These are phyloP conservation scores for Erynnis tages DNA, from an alignment of 2,888 invertebrate species.

Conservation along the genomic window DNA sequence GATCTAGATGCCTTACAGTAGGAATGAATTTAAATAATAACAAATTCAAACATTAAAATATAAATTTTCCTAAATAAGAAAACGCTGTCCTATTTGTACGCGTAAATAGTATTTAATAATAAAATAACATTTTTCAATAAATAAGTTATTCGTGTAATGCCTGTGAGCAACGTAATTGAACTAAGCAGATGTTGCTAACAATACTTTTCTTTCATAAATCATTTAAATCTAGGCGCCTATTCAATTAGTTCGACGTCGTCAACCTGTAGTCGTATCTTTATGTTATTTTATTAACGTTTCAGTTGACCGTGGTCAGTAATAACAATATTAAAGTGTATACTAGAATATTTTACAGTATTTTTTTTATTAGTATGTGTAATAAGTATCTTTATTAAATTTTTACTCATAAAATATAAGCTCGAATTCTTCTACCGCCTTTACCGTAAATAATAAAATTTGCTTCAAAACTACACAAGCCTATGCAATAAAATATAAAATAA, in stretches of 20 bases:
- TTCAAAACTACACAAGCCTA: too few relatives aligned
- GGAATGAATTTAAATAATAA: slow-evolving; percentile 31
- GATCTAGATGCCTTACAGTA: slow-evolving; percentile 61
- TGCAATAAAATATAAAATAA: too few relatives aligned
- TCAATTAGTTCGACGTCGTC: neutral
- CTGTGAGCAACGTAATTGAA: neutral
- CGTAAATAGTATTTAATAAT: slow-evolving; percentile 9
- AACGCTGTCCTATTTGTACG: slow-evolving; percentile 30
- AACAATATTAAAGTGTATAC: neutral
- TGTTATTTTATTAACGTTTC: too few relatives aligned
- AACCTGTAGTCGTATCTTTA: neutral
- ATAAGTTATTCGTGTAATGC: slow-evolving; percentile 15
- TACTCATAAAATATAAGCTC: too few relatives aligned
- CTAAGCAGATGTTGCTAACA: neutral
- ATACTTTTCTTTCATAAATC: neutral
- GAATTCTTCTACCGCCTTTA: too few relatives aligned
- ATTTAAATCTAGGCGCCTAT: neutral
- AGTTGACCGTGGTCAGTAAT: too few relatives aligned
- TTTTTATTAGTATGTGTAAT: too few relatives aligned
- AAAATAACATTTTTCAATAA: neutral
- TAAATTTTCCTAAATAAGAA: slow-evolving; percentile 32
- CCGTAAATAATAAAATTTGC: too few relatives aligned
- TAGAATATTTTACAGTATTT: neutral
- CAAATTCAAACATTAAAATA: slow-evolving; percentile 31
- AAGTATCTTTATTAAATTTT: too few relatives aligned